Conservation (phyloP, 2,888 invertebrate genomes). For the Sphecodes monilicornis region DNA sequence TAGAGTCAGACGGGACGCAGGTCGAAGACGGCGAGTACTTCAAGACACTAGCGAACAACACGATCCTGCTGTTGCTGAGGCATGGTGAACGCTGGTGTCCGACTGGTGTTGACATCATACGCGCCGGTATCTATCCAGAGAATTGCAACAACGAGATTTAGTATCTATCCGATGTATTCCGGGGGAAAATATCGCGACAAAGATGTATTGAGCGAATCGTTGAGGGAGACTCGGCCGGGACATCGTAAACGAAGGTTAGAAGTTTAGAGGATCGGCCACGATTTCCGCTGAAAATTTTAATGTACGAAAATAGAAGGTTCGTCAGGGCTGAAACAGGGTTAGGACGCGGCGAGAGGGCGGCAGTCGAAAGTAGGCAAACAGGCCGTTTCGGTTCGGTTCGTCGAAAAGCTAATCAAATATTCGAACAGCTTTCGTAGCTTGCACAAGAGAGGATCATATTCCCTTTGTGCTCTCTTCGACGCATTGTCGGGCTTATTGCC, state of each 20-base stretch:
- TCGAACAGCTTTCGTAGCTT: neutral
- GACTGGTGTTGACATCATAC: constrained; percentile 96
- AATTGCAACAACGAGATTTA: neutral
- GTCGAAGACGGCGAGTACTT: constrained; percentile 98
- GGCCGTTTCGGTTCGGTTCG: constrained; percentile 10
- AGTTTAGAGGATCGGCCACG: neutral
- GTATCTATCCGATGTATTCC: neutral
- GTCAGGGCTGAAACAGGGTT: neutral
- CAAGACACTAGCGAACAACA: constrained; percentile 96
- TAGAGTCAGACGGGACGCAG: constrained; percentile 98
- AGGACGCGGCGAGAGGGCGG: neutral
- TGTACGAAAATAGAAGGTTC: neutral
- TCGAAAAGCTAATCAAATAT: constrained; percentile 13
- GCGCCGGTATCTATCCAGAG: constrained; percentile 90
- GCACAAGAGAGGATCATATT: neutral
- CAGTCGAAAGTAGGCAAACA: constrained; percentile 20
- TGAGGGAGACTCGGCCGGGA: neutral
- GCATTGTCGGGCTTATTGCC: neutral
- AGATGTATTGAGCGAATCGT: too few species aligned
- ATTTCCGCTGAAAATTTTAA: neutral
- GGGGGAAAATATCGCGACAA: neutral
- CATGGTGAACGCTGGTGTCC: constrained; percentile 97
- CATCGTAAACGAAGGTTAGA: neutral
- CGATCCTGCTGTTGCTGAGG: constrained; percentile 94
- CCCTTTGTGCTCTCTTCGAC: constrained; percentile 1